A percentile compares a stretch with the other conserved stretches of the same genome.
These are phyloP conservation scores for Myotis vivesi DNA, from an alignment of 2,797 vertebrate genomes.

Conservation along the genomic window DNA sequence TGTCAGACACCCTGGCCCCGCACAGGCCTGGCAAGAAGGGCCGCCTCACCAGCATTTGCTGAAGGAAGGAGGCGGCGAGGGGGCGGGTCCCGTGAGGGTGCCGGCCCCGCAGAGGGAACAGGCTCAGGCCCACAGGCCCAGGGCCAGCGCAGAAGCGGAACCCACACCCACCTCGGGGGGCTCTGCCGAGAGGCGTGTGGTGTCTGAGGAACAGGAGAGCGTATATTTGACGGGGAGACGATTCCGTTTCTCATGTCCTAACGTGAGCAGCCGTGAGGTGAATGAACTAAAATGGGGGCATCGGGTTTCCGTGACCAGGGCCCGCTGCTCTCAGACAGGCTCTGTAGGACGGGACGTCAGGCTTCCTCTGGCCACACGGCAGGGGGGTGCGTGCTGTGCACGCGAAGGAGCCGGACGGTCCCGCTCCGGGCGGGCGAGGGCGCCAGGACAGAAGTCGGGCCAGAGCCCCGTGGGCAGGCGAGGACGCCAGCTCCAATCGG, in stretches of 20 bases:
- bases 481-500: fast-evolving
- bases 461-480: fast-evolving
- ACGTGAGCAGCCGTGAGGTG: neutral
- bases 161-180: fast-evolving
- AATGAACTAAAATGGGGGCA: neutral
- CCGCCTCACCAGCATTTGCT: fast-evolving
- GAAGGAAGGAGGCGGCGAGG: fast-evolving
- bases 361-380: no score
- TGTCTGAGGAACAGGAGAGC: neutral
- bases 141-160: neutral
- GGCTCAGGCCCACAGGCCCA: no score
- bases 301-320: no score
- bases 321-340: neutral
- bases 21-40: neutral
- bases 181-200: fast-evolving
- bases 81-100: neutral
- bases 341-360: neutral
- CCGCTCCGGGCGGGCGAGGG: neutral
- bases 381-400: no score
- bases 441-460: fast-evolving
- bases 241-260: neutral
- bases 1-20: neutral
- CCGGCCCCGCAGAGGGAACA: no score
- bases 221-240: neutral
- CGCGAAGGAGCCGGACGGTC: neutral